phyloP scores from a whole-genome alignment of 2,113 vertebrate species.

The Apaloderma vittatum region DNA sequence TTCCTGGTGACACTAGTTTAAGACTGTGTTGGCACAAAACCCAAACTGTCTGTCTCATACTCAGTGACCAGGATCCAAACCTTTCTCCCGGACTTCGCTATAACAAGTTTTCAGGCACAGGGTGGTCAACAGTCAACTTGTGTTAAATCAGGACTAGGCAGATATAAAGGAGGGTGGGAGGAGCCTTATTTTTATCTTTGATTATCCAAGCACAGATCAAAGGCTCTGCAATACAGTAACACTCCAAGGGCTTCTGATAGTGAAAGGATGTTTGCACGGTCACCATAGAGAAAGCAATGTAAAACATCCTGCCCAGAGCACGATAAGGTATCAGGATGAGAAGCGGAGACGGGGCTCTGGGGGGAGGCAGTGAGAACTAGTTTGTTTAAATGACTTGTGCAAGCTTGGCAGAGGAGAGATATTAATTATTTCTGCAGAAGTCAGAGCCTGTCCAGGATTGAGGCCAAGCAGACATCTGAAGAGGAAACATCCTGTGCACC shows the following conservation, averaged over 20 bases:
- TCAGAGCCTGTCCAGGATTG: background rate
- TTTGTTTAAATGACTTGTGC: constrained; percentile 57
- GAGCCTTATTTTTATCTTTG: constrained; percentile 41
- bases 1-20: background rate
- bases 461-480: constrained; percentile 44
- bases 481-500: constrained; percentile 62
- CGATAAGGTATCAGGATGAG: constrained; percentile 49
- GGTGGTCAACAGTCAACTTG: background rate
- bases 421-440: constrained; percentile 70
- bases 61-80: background rate
- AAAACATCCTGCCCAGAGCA: constrained; percentile 44
- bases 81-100: background rate
- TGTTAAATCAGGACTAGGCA: background rate
- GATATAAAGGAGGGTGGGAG: constrained; percentile 7
- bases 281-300: constrained; percentile 60
- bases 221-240: constrained; percentile 45
- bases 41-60: background rate
- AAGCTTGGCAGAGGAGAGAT: constrained; percentile 16
- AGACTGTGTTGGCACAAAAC: background rate
- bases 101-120: background rate
- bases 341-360: background rate
- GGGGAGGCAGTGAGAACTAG: constrained; percentile 17
- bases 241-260: constrained; percentile 53
- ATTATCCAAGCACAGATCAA: constrained; percentile 70
- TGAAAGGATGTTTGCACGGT: constrained; percentile 59